phyloP scores from a whole-genome alignment of 2,888 invertebrate genomes.

The Melieria omissa region DNA sequence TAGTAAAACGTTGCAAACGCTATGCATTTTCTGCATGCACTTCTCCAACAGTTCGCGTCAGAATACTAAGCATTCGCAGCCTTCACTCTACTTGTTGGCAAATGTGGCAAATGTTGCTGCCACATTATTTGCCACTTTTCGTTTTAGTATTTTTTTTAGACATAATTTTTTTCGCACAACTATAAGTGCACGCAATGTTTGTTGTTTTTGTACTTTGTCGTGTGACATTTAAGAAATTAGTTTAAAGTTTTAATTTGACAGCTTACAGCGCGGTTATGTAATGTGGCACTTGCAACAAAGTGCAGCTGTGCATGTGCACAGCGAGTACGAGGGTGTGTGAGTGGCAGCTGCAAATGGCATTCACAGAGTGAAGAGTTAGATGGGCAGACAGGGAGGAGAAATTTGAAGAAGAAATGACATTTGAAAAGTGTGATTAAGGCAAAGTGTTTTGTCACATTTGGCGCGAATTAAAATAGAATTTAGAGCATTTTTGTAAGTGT shows the following conservation, averaged over 20 bases:
- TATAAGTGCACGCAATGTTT: constrained; percentile 3
- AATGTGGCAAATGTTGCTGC: not conserved
- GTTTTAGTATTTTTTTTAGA: not conserved
- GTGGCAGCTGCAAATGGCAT: no score
- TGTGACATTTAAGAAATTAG: constrained; percentile 28
- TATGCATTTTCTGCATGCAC: constrained; percentile 15
- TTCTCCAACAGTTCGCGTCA: not conserved
- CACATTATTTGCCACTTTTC: constrained; percentile 8
- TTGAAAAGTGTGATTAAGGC: no score
- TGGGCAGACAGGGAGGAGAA: no score
- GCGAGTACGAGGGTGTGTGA: no score
- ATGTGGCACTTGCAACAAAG: constrained; percentile 3
- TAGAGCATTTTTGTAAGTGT: no score
- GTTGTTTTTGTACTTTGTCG: constrained; percentile 9
- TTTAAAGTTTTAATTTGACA: constrained; percentile 33
- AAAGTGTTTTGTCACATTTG: no score
- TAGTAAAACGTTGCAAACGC: constrained; percentile 14
- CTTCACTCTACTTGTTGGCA: no score
- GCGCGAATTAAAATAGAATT: no score
- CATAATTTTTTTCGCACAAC: not conserved
- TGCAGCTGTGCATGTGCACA: no score
- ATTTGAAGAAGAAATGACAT: no score
- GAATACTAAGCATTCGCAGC: no score
- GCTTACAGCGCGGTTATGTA: constrained; percentile 6
- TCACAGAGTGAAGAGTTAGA: no score